Conservation (phyloP, 2,113 vertebrate species). For the Proteles cristata region DNA sequence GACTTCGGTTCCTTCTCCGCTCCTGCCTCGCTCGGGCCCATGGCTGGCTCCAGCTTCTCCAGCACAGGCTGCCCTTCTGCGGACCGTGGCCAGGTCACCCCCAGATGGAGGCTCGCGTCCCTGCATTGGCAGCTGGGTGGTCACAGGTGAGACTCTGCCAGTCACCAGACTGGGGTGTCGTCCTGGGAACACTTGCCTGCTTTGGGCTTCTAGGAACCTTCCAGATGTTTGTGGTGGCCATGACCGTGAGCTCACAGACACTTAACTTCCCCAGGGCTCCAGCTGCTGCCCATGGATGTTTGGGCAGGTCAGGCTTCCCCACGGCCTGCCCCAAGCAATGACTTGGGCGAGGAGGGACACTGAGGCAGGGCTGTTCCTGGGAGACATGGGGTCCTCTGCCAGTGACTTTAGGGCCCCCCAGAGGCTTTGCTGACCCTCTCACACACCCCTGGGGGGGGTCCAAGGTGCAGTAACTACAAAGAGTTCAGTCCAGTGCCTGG, state of each 20-base stretch:
- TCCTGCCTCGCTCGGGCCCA: conserved; percentile 29
- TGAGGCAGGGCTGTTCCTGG: not conserved
- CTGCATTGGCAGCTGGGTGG: conserved; percentile 73
- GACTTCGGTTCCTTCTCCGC: too few species aligned
- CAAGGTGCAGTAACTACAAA: not conserved
- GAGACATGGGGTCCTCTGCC: not conserved
- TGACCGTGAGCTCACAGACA: not conserved
- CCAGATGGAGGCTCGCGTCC: conserved; percentile 67
- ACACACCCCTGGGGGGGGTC: not conserved
- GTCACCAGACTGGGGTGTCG: conserved; percentile 47
- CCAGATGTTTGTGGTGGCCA: not conserved
- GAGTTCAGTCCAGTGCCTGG: not conserved
- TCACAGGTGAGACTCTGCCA: conserved; percentile 79
- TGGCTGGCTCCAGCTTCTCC: not conserved
- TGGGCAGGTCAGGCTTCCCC: too few species aligned
- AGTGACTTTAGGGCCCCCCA: not conserved
- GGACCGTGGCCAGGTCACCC: not conserved
- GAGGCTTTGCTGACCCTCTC: not conserved
- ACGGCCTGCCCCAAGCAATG: rapidly evolving
- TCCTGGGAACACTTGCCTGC: conserved; percentile 23
- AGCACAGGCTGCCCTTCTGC: not conserved
- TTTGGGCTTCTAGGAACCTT: conserved; percentile 15
- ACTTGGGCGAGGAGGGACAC: not conserved
- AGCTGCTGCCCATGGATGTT: not conserved
- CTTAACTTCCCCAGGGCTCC: not conserved